Evolutionary conservation across 1,140 invertebrate species (phyloP).

Genomic region (Drosophila erecta): DNA sequence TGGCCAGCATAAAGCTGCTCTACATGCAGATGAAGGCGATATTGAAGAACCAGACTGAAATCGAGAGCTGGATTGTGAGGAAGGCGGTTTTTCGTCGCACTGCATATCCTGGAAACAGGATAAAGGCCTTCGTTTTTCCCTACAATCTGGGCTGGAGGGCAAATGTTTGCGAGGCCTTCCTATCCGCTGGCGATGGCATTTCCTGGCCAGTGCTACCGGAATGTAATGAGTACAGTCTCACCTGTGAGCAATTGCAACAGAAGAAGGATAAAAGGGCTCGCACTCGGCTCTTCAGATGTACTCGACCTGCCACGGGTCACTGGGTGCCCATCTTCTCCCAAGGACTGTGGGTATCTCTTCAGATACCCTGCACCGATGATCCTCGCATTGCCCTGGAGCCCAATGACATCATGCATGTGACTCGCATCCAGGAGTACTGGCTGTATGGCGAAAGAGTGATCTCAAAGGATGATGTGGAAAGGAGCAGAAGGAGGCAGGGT

Average conservation of each 20-base stretch:
- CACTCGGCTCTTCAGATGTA: constrained; percentile 89
- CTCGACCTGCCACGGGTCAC: constrained; percentile 88
- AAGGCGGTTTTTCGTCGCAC: constrained; percentile 90
- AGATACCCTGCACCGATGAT: constrained; percentile 94
- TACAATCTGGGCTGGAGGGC: constrained; percentile 92
- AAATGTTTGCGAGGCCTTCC: constrained; percentile 87
- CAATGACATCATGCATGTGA: constrained; percentile 92
- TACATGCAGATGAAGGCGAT: constrained; percentile 94
- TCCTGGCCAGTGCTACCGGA: constrained; percentile 92
- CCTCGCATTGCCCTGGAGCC: constrained; percentile 89
- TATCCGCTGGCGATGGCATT: constrained; percentile 91
- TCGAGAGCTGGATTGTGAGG: constrained; percentile 97
- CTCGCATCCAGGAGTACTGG: constrained; percentile 93
- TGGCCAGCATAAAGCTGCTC: constrained; percentile 94
- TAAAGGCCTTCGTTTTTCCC: constrained; percentile 91
- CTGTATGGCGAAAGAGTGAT: constrained; percentile 91
- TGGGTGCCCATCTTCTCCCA: constrained; percentile 90
- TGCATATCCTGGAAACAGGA: constrained; percentile 68
- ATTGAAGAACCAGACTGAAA: constrained; percentile 94
- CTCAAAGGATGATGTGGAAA: constrained; percentile 9
- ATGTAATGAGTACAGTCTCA: constrained; percentile 95
- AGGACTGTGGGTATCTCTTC: constrained; percentile 89
- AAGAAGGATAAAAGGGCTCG: constrained; percentile 93
- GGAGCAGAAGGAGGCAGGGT: constrained; percentile 37
- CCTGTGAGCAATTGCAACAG: constrained; percentile 94